Evolutionary conservation across 2,113 vertebrate species (phyloP).

Genomic region (Shinisaurus crocodilurus): DNA sequence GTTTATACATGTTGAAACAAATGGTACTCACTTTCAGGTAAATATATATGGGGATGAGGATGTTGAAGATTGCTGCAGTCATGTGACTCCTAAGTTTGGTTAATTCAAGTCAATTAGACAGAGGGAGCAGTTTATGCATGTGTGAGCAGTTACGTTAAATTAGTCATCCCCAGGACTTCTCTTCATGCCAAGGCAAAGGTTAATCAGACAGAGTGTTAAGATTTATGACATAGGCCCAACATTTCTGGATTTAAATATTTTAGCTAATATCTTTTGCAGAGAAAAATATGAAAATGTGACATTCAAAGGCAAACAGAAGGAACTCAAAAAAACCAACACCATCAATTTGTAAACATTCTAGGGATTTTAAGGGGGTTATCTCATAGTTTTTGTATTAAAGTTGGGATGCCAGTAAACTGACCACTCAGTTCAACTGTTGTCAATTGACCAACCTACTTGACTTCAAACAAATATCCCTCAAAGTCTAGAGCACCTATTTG

Average conservation of each 20-base stretch:
- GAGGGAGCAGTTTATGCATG: not conserved
- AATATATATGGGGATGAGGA: too few relatives aligned
- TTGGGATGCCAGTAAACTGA: not conserved
- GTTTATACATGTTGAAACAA: too few relatives aligned
- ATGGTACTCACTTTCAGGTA: too few relatives aligned
- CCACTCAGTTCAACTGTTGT: too few relatives aligned
- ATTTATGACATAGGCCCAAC: not conserved
- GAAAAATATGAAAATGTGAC: not conserved
- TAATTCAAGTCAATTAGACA: too few relatives aligned
- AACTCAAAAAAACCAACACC: too few relatives aligned
- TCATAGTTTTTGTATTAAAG: not conserved
- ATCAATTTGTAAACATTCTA: too few relatives aligned
- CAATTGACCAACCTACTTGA: not conserved
- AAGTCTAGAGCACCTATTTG: too few relatives aligned
- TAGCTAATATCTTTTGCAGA: not conserved
- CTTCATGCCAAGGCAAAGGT: not conserved
- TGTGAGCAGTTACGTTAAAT: not conserved
- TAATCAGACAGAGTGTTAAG: not conserved
- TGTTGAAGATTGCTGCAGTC: too few relatives aligned
- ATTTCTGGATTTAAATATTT: not conserved
- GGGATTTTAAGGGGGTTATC: not conserved
- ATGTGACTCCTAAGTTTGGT: too few relatives aligned
- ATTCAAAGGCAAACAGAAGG: too few relatives aligned
- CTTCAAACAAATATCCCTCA: too few relatives aligned
- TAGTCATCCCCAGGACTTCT: not conserved